Conservation (phyloP, 1,140 invertebrate genomes). For the Ceratina australensis region DNA sequence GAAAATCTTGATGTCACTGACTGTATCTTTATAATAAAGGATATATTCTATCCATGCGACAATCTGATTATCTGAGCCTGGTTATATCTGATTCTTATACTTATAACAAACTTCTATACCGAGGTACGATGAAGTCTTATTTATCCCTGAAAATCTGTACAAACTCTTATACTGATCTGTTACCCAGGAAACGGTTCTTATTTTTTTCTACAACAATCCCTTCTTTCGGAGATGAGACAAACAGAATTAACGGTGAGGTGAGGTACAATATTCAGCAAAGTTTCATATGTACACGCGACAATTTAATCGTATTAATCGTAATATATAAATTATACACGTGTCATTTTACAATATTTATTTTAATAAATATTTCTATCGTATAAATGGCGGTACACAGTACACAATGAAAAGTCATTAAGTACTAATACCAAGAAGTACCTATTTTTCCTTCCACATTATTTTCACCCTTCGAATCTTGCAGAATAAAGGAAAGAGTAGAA, state of each 20-base stretch:
- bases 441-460: not conserved
- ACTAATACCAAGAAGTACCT: slow-evolving; percentile 50
- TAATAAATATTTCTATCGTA: slow-evolving; percentile 61
- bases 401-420: slow-evolving; percentile 55
- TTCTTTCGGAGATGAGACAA: not conserved
- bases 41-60: no score
- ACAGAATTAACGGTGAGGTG: not conserved
- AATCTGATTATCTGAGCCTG: no score
- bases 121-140: no score
- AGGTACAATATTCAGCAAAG: slow-evolving; percentile 16
- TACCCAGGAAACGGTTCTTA: no score
- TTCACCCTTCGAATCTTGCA: not conserved
- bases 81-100: no score
- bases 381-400: slow-evolving; percentile 48
- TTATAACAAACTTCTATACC: no score
- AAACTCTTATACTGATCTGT: no score
- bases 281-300: slow-evolving; percentile 34
- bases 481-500: slow-evolving; percentile 27
- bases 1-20: not conserved
- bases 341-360: slow-evolving; percentile 58
- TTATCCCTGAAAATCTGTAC: no score
- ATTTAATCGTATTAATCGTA: slow-evolving; percentile 46
- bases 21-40: no score
- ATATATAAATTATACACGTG: slow-evolving; percentile 55
- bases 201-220: no score